Evolutionary conservation across 2,888 invertebrate genomes (phyloP).

Genomic region (Villa cingulata): DNA sequence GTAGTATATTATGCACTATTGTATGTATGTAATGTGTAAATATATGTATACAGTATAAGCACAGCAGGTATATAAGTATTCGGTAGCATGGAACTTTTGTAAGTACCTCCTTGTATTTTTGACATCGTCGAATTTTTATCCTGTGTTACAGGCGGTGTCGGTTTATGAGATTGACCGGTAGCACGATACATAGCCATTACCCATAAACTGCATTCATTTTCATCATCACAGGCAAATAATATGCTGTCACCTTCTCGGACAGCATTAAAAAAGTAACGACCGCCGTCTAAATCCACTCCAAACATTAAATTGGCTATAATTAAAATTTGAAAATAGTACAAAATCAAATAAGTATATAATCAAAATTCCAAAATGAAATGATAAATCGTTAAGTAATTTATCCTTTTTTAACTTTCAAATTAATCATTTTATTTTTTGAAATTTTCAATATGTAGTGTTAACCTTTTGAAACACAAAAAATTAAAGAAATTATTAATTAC

Average conservation of each 20-base stretch:
- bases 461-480: constrained; percentile 4
- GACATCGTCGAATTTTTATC: constrained; percentile 77
- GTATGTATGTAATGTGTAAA: too few relatives aligned
- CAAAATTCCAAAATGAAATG: not conserved
- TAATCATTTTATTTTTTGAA: constrained; percentile 1
- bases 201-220: constrained; percentile 97
- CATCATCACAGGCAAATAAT: constrained; percentile 89
- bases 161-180: constrained; percentile 99
- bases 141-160: constrained; percentile 81
- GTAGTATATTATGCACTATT: too few relatives aligned
- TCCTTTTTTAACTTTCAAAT: too few relatives aligned
- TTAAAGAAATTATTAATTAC: constrained; percentile 43
- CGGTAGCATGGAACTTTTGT: not conserved
- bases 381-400: not conserved
- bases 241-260: constrained; percentile 97
- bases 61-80: too few relatives aligned
- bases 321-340: constrained; percentile 4
- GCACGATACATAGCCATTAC: constrained; percentile 98
- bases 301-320: constrained; percentile 83
- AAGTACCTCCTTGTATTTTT: constrained; percentile 63
- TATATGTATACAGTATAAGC: too few relatives aligned
- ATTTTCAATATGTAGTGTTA: constrained; percentile 1
- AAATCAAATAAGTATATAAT: constrained; percentile 11
- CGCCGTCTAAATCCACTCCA: constrained; percentile 86
- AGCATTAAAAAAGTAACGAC: constrained; percentile 94